Conservation (phyloP, 1,140 invertebrate species). For the Apis dorsata region DNA sequence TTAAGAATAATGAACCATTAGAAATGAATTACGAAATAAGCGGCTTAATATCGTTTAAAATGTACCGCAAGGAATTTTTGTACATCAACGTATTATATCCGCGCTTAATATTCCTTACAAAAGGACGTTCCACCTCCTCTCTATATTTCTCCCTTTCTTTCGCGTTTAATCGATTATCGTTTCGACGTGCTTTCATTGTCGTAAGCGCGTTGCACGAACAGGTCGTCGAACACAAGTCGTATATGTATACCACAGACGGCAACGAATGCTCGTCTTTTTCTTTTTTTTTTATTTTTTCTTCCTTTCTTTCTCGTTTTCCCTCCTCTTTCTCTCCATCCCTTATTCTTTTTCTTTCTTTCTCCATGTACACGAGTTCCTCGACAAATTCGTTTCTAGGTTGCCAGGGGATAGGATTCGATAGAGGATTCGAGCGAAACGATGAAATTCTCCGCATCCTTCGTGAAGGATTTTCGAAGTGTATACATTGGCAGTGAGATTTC, state of each 20-base stretch:
- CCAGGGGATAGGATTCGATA: neutral
- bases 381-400: neutral
- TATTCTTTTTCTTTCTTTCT: no score
- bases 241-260: constrained; percentile 17
- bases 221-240: constrained; percentile 32
- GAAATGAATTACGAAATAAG: constrained; percentile 69
- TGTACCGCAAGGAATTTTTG: constrained; percentile 74
- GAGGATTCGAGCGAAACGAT: neutral
- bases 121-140: no score
- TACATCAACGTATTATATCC: constrained; percentile 70
- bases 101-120: constrained; percentile 8
- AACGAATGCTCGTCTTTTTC: neutral
- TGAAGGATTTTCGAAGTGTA: neutral
- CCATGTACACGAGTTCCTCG: constrained; percentile 1
- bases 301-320: neutral
- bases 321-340: neutral
- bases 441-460: neutral
- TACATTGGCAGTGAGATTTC: constrained; percentile 66
- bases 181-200: constrained; percentile 34
- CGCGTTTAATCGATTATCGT: constrained; percentile 41
- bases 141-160: neutral
- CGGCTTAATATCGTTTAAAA: constrained; percentile 65
- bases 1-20: constrained; percentile 57
- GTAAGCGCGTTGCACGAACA: constrained; percentile 30
- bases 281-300: neutral